phyloP scores from a whole-genome alignment of 2,113 vertebrate genomes.

The Mugil cephalus region DNA sequence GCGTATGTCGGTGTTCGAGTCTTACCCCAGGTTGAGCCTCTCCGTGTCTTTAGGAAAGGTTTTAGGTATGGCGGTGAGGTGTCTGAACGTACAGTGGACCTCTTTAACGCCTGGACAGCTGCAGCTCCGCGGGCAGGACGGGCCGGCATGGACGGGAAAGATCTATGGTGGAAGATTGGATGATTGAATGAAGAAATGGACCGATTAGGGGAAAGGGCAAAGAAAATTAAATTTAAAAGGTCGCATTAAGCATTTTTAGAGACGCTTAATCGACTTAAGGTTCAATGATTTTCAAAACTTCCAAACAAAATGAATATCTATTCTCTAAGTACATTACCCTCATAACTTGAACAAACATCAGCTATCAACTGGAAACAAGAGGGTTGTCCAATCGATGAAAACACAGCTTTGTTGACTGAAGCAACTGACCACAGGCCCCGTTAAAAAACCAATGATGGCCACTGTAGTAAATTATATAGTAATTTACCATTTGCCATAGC shows the following conservation, averaged over 20 bases:
- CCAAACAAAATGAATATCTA: too few species aligned
- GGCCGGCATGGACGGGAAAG: slow-evolving; percentile 17
- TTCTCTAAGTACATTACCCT: too few species aligned
- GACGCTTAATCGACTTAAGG: too few species aligned
- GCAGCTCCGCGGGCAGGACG: slow-evolving; percentile 79
- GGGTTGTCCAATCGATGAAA: neutral
- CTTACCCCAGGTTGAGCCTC: slow-evolving; percentile 85
- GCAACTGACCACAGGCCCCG: neutral
- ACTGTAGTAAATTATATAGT: neutral
- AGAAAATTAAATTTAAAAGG: too few species aligned
- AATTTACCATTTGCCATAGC: slow-evolving; percentile 70
- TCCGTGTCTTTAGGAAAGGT: slow-evolving; percentile 80
- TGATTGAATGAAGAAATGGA: neutral
- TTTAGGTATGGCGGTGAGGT: slow-evolving; percentile 75
- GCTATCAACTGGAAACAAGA: neutral
- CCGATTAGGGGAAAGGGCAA: neutral
- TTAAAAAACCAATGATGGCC: neutral
- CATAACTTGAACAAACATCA: neutral
- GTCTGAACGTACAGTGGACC: slow-evolving; percentile 87
- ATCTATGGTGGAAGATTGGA: slow-evolving; percentile 28
- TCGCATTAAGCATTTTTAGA: too few species aligned
- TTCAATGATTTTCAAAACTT: too few species aligned
- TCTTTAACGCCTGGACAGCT: slow-evolving; percentile 83
- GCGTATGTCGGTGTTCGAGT: neutral
- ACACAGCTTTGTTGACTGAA: neutral